Percentiles rank a stretch among this genome's conserved stretches.
These are phyloP conservation scores for Todiramphus saurophagus DNA, from an alignment of 2,113 vertebrate genomes.

Conservation along the genomic window DNA sequence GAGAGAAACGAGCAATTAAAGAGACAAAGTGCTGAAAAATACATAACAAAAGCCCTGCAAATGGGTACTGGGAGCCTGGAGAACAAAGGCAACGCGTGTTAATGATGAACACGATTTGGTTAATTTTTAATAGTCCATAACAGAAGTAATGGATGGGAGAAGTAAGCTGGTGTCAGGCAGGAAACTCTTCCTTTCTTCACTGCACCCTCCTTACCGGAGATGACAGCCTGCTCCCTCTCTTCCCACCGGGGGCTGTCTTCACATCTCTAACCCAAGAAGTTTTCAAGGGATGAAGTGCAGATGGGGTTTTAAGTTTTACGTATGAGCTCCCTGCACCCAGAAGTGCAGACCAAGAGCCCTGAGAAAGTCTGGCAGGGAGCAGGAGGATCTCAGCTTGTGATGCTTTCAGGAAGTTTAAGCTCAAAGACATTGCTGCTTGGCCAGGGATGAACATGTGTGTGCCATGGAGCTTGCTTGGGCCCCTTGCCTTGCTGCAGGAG, in stretches of 20 bases:
- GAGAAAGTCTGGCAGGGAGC: neutral
- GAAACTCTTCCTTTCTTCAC: neutral
- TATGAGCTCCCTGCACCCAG: neutral
- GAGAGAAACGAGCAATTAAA: conserved; percentile 63
- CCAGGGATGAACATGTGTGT: neutral
- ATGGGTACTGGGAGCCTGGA: conserved; percentile 11
- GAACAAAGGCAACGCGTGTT: conserved; percentile 20
- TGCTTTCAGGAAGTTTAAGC: neutral
- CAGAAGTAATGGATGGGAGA: neutral
- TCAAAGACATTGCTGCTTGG: neutral
- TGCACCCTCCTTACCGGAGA: neutral
- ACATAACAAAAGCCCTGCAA: conserved; percentile 59
- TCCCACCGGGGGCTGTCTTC: neutral
- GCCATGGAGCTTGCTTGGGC: neutral
- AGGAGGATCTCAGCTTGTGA: neutral
- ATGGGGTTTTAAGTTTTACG: neutral
- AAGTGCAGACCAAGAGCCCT: neutral
- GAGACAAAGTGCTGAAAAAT: conserved; percentile 73
- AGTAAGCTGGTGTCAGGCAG: neutral
- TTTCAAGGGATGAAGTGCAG: neutral
- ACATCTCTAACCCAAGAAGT: neutral
- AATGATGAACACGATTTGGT: conserved; percentile 42
- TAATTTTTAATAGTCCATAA: conserved; percentile 64
- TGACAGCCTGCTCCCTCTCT: neutral
- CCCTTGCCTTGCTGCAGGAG: neutral